phyloP scores from a whole-genome alignment of 2,113 vertebrate genomes.

The Microtus oregoni region DNA sequence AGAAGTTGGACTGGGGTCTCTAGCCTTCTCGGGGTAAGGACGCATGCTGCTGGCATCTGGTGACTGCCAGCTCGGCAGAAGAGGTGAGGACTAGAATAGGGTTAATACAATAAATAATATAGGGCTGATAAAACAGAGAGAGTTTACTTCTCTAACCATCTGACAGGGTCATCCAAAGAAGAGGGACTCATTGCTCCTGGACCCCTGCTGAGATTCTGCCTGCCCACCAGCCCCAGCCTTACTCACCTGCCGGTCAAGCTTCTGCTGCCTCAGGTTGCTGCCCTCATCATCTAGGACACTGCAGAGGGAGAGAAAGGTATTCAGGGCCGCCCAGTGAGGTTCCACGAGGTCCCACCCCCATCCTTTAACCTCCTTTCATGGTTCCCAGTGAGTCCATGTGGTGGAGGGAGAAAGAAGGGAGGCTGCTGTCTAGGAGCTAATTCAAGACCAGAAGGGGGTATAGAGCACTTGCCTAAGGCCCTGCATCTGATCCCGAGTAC shows the following conservation, averaged over 20 bases:
- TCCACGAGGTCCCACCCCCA: background rate
- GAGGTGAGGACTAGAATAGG: accelerated
- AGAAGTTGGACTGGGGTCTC: background rate
- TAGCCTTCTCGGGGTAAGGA: background rate
- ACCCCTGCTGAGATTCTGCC: background rate
- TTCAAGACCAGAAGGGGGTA: background rate
- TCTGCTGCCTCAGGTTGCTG: conserved; percentile 97
- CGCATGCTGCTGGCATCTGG: background rate
- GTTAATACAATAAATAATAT: background rate
- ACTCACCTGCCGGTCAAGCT: conserved; percentile 97
- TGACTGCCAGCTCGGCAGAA: background rate
- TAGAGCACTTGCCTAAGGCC: background rate
- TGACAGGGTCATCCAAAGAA: background rate
- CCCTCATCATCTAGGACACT: conserved; percentile 99
- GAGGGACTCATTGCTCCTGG: background rate
- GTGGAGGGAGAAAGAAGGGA: background rate
- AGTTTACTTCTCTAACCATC: background rate
- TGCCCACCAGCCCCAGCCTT: background rate
- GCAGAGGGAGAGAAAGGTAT: conserved; percentile 78
- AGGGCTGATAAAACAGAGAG: background rate
- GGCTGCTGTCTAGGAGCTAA: background rate
- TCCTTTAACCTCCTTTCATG: background rate
- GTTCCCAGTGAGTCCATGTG: background rate
- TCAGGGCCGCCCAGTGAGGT: background rate
- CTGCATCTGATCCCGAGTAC: background rate